A percentile compares a stretch with the other conserved stretches of the same genome.
Evolutionary conservation across 2,113 vertebrate genomes (phyloP).

Genomic region (Cyanoderma ruficeps): DNA sequence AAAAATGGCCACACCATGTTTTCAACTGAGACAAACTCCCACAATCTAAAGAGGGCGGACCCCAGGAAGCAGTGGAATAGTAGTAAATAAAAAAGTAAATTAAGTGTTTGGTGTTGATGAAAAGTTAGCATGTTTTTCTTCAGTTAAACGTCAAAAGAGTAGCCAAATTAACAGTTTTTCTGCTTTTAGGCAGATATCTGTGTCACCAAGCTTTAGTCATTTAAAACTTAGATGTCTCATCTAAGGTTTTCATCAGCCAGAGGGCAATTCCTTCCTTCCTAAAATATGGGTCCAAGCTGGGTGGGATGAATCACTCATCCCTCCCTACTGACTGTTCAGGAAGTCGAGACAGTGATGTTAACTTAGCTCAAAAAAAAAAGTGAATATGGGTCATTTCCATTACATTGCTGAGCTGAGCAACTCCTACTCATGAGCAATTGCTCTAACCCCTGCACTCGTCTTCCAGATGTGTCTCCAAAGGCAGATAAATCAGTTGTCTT

Average conservation of each 20-base stretch:
- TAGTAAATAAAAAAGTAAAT: neutral
- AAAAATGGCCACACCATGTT: neutral
- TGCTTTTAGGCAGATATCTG: slow-evolving; percentile 3
- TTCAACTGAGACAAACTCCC: neutral
- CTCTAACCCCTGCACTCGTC: neutral
- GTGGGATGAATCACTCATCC: slow-evolving; percentile 37
- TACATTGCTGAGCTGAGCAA: neutral
- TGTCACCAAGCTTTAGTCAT: slow-evolving; percentile 36
- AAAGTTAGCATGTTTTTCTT: neutral
- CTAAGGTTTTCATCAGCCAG: slow-evolving; percentile 6
- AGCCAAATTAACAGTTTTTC: slow-evolving; percentile 16
- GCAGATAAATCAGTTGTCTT: neutral
- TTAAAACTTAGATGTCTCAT: slow-evolving; percentile 18
- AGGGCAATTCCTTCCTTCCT: slow-evolving; percentile 3
- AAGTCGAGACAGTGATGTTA: slow-evolving; percentile 23
- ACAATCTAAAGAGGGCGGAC: neutral
- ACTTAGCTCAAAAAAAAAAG: neutral
- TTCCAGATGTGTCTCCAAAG: neutral
- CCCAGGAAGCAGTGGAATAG: neutral
- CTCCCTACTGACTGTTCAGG: slow-evolving; percentile 42
- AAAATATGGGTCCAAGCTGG: neutral
- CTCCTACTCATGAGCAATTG: slow-evolving; percentile 1
- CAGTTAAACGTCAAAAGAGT: neutral
- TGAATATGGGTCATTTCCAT: neutral
- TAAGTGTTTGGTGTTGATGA: neutral